Evolutionary conservation across 2,113 vertebrate genomes (phyloP), one percentile per base, ranked within the genome.

Genomic region (Gambusia affinis): DNA sequence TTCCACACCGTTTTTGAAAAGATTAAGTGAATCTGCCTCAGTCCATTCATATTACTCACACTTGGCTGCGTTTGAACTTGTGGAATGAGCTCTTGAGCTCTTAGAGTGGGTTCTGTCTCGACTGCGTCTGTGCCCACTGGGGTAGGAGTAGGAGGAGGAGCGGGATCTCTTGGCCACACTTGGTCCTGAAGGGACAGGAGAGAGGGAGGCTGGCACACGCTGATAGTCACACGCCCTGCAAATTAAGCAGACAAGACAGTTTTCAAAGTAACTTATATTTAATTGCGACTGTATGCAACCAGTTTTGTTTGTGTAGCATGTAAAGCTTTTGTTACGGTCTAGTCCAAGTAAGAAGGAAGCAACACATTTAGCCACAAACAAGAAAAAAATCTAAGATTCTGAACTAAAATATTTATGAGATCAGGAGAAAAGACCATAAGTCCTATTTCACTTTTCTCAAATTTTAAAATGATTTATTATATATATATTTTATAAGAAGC

Each of bases 191-290:
- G 87, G 75, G 67, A 91, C 72, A 11, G 94, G 90, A 51, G 93
- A 92, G 80, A 93, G 37, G 27, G 92, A 92, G 0, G 92, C 93
- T 8, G 94, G 94, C 61, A 95, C 94, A 42, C 92, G 94, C 89
- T 95, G 94, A 89, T 94, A 94, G 88, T 95, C 94, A 54, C 94
- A 95, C 28, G 92, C 88, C 89, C 94, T 95, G 75, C 37, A 75
- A 83, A 83, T 66, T 19, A 61, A 76, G 35, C 5, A 29, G 28
- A 27, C 2, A 78, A 73, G 4, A 73, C 11, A 44, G 17, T 66
- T 72, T 47, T 17, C 24, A 63, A 80, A 84, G 65, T 2, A 61
- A 42, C 4, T 29, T 2, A n/a, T 30, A 19, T 76, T 68, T 42
- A 61, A 74, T 10, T 66, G 10, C 71, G 19, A 70, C 27, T 12